These are phyloP conservation scores for Drosophila neotestacea DNA, from an alignment of 2,888 invertebrate species.

Conservation along the genomic window DNA sequence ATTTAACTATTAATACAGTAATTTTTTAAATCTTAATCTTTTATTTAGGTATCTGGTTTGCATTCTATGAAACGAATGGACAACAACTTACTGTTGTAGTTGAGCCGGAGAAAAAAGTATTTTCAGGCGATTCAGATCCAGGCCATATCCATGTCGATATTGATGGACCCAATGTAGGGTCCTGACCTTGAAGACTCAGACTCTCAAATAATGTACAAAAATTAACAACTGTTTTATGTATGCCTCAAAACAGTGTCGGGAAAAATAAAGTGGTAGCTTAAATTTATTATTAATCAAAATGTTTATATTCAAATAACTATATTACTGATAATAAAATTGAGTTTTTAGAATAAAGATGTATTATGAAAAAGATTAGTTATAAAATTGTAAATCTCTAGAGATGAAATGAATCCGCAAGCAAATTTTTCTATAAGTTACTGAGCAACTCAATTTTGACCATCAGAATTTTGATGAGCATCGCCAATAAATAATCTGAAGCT, in stretches of 20 bases:
- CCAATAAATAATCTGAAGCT: no score
- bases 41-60: not conserved
- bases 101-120: not conserved
- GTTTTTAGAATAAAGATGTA: no score
- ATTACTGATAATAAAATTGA: no score
- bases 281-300: no score
- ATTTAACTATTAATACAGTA: not conserved
- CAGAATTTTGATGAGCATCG: no score
- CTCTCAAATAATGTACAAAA: constrained; percentile 7
- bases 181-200: not conserved
- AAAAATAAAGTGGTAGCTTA: not conserved
- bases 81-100: not conserved
- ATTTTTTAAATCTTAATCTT: no score
- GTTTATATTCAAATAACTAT: no score
- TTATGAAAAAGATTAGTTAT: no score
- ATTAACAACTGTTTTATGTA: not conserved
- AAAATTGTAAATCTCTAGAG: no score
- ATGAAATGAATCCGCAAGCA: no score
- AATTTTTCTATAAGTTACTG: no score
- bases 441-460: no score
- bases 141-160: not conserved
- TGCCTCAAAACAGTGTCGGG: not conserved
- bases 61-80: not conserved
- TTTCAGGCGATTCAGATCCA: not conserved
- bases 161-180: not conserved